Percentiles rank a stretch among this genome's conserved stretches.
Conservation (phyloP, 2,797 vertebrate genomes). For the Hybognathus amarus region DNA sequence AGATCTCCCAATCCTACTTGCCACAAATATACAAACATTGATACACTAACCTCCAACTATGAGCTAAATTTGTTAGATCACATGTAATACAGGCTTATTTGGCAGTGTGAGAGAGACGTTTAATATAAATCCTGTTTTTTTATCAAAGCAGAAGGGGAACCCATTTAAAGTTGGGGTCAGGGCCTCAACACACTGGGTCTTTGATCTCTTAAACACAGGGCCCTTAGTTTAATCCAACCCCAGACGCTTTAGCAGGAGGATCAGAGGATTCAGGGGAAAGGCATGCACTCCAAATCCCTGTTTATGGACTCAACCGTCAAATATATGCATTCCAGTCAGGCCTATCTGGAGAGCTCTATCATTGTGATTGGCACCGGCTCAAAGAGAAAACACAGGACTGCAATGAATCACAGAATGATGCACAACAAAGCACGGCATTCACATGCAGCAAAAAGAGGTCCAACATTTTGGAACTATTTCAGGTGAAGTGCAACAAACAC, state of each 20-base stretch:
- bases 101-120: conserved; percentile 23
- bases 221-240: conserved; percentile 71
- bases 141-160: conserved; percentile 30
- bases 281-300: conserved; percentile 69
- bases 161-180: conserved; percentile 57
- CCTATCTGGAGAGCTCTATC: conserved; percentile 35
- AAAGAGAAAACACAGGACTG: conserved; percentile 44
- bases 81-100: conserved; percentile 8
- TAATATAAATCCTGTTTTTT: conserved; percentile 31
- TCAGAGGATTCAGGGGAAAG: conserved; percentile 73
- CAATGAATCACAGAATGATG: conserved; percentile 52
- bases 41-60: neutral
- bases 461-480: neutral
- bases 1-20: neutral
- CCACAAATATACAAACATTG: neutral
- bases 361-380: conserved; percentile 51
- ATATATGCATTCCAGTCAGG: conserved; percentile 74
- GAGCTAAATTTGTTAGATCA: neutral
- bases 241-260: conserved; percentile 74
- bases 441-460: neutral
- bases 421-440: neutral
- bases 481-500: neutral
- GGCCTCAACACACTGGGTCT: conserved; percentile 67
- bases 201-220: conserved; percentile 47
- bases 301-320: conserved; percentile 65